Evolutionary conservation across 2,888 invertebrate genomes (phyloP).

Genomic region (Nomada lathburiana): DNA sequence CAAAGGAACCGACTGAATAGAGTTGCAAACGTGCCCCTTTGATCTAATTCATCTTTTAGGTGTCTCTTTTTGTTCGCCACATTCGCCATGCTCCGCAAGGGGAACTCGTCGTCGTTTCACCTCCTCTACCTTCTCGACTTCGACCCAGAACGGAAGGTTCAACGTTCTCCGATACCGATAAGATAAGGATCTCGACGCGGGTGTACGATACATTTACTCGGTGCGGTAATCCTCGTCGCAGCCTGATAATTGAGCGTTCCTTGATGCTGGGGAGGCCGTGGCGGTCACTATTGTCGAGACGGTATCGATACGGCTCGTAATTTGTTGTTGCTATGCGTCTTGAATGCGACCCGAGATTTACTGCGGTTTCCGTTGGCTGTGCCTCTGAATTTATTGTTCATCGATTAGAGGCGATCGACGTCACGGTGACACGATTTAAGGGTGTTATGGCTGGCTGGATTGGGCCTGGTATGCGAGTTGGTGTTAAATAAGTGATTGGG

Average conservation of each 20-base stretch:
- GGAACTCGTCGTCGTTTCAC: slow-evolving; percentile 13
- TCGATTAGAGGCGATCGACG: slow-evolving; percentile 22
- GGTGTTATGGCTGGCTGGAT: not conserved
- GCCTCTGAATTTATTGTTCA: slow-evolving; percentile 34
- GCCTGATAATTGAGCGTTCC: slow-evolving; percentile 66
- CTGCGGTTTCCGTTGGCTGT: slow-evolving; percentile 18
- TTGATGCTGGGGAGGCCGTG: slow-evolving; percentile 40
- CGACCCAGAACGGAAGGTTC: slow-evolving; percentile 55
- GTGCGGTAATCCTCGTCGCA: slow-evolving; percentile 55
- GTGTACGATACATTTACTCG: slow-evolving; percentile 60
- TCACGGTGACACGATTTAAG: slow-evolving; percentile 14
- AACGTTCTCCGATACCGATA: slow-evolving; percentile 65
- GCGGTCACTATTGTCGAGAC: slow-evolving; percentile 62
- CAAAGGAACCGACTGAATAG: slow-evolving; percentile 35
- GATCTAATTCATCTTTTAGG: slow-evolving; percentile 66
- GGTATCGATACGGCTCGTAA: slow-evolving; percentile 57
- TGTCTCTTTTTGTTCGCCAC: slow-evolving; percentile 36
- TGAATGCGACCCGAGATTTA: slow-evolving; percentile 32
- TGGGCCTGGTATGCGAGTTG: not conserved
- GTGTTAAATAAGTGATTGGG: not conserved
- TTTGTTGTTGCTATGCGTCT: slow-evolving; percentile 57
- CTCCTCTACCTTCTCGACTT: slow-evolving; percentile 34
- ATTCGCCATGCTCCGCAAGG: slow-evolving; percentile 1
- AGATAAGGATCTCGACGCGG: slow-evolving; percentile 68
- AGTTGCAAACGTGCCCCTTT: slow-evolving; percentile 62